Base-by-base conservation (phyloP, 2,888 invertebrate species). In the Cyclophora albipunctata region DNA sequence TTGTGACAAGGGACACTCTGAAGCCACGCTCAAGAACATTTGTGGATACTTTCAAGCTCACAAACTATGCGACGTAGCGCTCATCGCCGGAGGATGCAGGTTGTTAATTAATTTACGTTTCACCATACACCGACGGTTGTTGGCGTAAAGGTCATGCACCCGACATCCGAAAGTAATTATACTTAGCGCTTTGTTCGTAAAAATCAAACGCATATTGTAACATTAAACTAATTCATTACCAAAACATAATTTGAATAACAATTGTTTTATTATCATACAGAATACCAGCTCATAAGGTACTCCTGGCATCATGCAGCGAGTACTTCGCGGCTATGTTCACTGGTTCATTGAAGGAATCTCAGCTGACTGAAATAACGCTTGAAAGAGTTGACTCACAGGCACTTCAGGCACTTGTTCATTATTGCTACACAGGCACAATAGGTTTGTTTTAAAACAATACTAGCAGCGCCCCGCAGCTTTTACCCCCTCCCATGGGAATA, bases 291-390 rank as follows among this genome's bases (percentile, higher is more conserved):
- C 96, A 96, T 84, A 94, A 96, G 70, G 88, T 98, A 60, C 95
- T 98, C 48, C 90, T 98, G 59, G 95, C 96, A 64, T 96, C 97
- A 44, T 95, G 96, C 52, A 97, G 97, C 64, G 96, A 97, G 80
- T 98, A 98, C 81, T 98, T 98, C 88, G 94, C 95, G 45, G 97
- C 96, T 44, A 98, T 98, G 98, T 98, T 98, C 75, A 97, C 96
- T 34, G 95, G 94, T 51, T 94, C 95, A 51, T 85, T 98, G 57
- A 90, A 93, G 60, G 98, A 98, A 85, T 92, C 96, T 4, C 92
- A 91, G 56, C 93, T 96, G 78, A 91, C 92, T 57, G 96, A 97
- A 87, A 93, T 98, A 41, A 94, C 93, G 53, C 87, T 98, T 63
- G 93, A 94, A 60, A 93, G 94, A 69, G 94, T 98, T 43, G 95